Percentiles rank a stretch among this genome's conserved stretches.
phyloP scores from a whole-genome alignment of 2,888 invertebrate genomes.

The Ochlodes sylvanus region DNA sequence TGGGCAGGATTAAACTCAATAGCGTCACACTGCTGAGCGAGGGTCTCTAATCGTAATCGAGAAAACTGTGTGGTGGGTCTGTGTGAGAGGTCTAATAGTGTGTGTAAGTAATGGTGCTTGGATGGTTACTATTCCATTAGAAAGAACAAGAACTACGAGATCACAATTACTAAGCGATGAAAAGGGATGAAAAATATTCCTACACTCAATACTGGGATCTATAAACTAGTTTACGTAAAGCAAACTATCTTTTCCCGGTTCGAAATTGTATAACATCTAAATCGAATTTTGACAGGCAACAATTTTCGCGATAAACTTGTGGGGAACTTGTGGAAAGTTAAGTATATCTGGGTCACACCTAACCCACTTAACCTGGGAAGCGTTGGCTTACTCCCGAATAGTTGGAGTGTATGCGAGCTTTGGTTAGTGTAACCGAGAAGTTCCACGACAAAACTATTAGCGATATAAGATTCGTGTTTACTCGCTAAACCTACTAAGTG shows the following conservation, averaged over 20 bases:
- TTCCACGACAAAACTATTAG: background rate
- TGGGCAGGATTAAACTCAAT: no score
- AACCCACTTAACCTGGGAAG: conserved; percentile 33
- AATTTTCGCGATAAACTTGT: conserved; percentile 29
- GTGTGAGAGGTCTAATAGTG: no score
- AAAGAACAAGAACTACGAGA: no score
- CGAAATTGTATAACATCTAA: conserved; percentile 25
- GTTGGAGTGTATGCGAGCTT: conserved; percentile 14
- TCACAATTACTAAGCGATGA: background rate
- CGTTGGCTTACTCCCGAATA: conserved; percentile 27
- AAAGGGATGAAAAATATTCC: background rate
- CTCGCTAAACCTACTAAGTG: no score
- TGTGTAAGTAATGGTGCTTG: no score
- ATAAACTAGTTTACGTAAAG: background rate
- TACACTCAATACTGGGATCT: background rate
- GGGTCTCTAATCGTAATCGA: no score
- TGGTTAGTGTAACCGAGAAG: conserved; percentile 1
- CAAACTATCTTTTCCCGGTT: conserved; percentile 13
- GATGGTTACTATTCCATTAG: no score
- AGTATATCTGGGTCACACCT: conserved; percentile 32
- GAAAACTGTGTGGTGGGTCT: no score
- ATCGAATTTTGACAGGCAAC: conserved; percentile 37
- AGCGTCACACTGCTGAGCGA: no score
- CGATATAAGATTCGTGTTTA: background rate
- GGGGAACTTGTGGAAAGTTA: conserved; percentile 24